Percentiles rank a stretch among this genome's conserved stretches.
These are phyloP conservation scores for Paramacrobiotus metropolitanus DNA, from an alignment of 1,140 invertebrate species.

Conservation along the genomic window DNA sequence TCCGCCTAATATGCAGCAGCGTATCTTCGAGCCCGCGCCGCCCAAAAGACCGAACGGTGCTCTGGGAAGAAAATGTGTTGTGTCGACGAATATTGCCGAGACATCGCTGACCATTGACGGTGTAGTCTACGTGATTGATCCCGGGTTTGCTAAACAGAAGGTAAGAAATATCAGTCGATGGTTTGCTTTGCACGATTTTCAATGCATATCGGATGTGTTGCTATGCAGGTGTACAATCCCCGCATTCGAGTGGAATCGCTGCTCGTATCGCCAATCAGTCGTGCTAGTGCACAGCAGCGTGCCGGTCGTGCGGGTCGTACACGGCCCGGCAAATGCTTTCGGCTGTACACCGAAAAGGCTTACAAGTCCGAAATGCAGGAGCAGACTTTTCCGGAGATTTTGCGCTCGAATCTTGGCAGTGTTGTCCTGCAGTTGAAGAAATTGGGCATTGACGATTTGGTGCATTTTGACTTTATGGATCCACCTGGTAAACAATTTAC, in stretches of 20 bases:
- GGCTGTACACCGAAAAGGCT: conserved; percentile 93
- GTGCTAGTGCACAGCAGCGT: conserved; percentile 95
- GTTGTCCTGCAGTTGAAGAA: conserved; percentile 96
- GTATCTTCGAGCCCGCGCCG: conserved; percentile 87
- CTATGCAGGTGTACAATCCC: conserved; percentile 66
- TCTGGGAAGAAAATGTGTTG: conserved; percentile 70
- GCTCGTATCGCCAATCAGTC: conserved; percentile 91
- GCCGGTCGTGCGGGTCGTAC: conserved; percentile 91
- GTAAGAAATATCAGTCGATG: conserved; percentile 28
- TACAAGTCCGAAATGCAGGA: conserved; percentile 99
- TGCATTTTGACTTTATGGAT: conserved; percentile 99
- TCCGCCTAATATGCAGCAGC: conserved; percentile 85
- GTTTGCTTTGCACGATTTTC: too few species aligned
- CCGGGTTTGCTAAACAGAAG: conserved; percentile 99
- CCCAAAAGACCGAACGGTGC: conserved; percentile 75
- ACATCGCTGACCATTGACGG: conserved; percentile 97
- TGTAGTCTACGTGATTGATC: conserved; percentile 99
- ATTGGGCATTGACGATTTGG: conserved; percentile 93
- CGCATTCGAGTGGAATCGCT: conserved; percentile 88
- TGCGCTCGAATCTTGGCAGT: conserved; percentile 81
- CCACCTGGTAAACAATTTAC: conserved; percentile 39
- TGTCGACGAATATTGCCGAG: conserved; percentile 98
- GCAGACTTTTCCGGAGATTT: conserved; percentile 96
- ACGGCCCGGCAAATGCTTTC: conserved; percentile 87
- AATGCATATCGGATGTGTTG: too few species aligned